These are phyloP conservation scores for Tychaedon coryphoeus DNA, from an alignment of 2,113 vertebrate species.

Conservation along the genomic window DNA sequence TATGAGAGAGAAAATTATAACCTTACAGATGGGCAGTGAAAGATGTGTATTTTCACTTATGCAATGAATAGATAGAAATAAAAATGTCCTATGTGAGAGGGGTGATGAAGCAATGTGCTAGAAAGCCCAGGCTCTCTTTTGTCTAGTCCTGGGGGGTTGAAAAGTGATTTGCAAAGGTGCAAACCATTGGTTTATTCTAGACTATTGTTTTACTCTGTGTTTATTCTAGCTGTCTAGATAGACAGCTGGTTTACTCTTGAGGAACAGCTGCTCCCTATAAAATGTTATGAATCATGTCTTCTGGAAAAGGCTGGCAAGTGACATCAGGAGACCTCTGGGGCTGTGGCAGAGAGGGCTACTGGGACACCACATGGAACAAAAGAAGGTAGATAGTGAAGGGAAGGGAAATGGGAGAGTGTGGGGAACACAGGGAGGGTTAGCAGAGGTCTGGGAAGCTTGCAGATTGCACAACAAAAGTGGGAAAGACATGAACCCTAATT, in stretches of 20 bases:
- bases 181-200: not conserved
- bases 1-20: not conserved
- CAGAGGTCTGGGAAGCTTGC: not conserved
- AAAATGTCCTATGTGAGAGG: not conserved
- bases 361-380: not conserved
- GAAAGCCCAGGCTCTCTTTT: not conserved
- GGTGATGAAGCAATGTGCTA: not conserved
- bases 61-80: not conserved
- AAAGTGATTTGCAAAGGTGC: not conserved
- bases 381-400: not conserved
- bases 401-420: not conserved
- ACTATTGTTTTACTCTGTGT: not conserved
- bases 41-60: not conserved
- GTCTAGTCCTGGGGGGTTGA: not conserved
- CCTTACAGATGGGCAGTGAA: not conserved
- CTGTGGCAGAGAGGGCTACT: not conserved
- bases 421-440: accelerated
- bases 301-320: not conserved
- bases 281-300: not conserved
- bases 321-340: accelerated
- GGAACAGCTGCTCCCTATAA: not conserved
- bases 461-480: not conserved
- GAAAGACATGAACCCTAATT: not conserved
- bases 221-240: not conserved
- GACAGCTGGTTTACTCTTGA: not conserved